These are phyloP conservation scores for Odobenus rosmarus DNA, from an alignment of 2,113 vertebrate genomes.

Conservation along the genomic window DNA sequence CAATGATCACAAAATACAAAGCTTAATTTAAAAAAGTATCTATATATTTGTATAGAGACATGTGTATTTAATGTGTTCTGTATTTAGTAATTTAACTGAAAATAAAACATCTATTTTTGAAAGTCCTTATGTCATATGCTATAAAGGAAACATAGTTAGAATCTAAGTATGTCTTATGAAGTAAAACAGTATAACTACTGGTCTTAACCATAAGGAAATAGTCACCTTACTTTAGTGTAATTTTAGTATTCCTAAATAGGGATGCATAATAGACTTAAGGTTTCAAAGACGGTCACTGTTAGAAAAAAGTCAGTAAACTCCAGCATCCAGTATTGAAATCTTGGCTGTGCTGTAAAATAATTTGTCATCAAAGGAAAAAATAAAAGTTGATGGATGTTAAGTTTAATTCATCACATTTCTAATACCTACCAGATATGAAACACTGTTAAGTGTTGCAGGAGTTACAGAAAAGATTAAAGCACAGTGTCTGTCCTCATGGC, in stretches of 20 bases:
- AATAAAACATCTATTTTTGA: slow-evolving; percentile 55
- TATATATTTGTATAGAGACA: background rate
- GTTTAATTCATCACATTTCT: background rate
- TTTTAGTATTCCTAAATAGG: slow-evolving; percentile 67
- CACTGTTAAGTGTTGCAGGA: background rate
- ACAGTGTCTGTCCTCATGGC: background rate
- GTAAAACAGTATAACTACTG: slow-evolving; percentile 51
- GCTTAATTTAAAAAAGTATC: slow-evolving; percentile 29
- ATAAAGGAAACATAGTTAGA: slow-evolving; percentile 50
- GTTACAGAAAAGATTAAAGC: background rate
- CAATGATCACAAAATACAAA: background rate
- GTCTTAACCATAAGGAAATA: slow-evolving; percentile 63
- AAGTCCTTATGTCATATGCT: slow-evolving; percentile 53
- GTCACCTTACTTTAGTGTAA: slow-evolving; percentile 63
- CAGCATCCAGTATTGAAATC: slow-evolving; percentile 45
- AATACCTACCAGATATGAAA: background rate
- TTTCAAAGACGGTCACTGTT: background rate
- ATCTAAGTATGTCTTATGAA: slow-evolving; percentile 64
- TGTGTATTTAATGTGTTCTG: slow-evolving; percentile 32
- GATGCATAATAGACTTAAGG: slow-evolving; percentile 44
- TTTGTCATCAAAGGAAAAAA: slow-evolving; percentile 42
- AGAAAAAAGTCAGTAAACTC: background rate
- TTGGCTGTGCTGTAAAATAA: slow-evolving; percentile 20
- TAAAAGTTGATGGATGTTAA: background rate
- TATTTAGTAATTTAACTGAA: slow-evolving; percentile 66